Evolutionary conservation across 2,797 vertebrate species (phyloP), one percentile per base, ranked within the genome.

Genomic region (Epinephelus awoara): DNA sequence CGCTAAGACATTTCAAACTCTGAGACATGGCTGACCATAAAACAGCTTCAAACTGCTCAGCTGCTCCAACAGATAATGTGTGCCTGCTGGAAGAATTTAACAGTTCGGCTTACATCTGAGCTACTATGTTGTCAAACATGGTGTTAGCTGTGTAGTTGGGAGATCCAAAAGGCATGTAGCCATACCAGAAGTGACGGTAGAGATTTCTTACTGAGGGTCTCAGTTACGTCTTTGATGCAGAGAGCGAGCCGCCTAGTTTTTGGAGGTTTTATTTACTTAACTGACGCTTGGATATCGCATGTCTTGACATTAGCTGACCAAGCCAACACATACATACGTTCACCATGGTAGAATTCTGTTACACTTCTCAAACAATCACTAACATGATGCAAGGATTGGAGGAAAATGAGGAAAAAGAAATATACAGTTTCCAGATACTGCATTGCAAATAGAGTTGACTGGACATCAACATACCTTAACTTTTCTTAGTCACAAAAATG

Each of bases 211-310:
- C 50, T 76, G 27, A 56, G 34, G 54, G 55, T 73, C 78, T 72
- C 76, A 57, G 73, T 81, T 85, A 76, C 73, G 10, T 74, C 72
- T 63, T 80, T 78, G 57, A 72, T 80, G 46, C 47, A 56, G 80
- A 72, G 44, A 73, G 55, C 69, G 46, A 23, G 67, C 75, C 79
- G 80, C 63, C 76, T 69, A 56, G 54, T 79, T 90, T 91, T 89
- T 86, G 76, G 23, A 84, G 68, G 79, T 83, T 87, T 84, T 84
- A 84, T 87, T 88, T 65, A 66, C 74, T 72, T 77, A 80, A 87
- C 87, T 86, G 80, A 89, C 79, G 78, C 64, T 75, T 49, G 18
- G 51, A 87, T 80, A 77, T 88, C 71, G 27, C 21, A 70, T 87
- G 82, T 84, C 59, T 73, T 80, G 68, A 83, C 78, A 69, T 47